Conservation (phyloP, 1,140 invertebrate species). For the Drosophila saltans region DNA sequence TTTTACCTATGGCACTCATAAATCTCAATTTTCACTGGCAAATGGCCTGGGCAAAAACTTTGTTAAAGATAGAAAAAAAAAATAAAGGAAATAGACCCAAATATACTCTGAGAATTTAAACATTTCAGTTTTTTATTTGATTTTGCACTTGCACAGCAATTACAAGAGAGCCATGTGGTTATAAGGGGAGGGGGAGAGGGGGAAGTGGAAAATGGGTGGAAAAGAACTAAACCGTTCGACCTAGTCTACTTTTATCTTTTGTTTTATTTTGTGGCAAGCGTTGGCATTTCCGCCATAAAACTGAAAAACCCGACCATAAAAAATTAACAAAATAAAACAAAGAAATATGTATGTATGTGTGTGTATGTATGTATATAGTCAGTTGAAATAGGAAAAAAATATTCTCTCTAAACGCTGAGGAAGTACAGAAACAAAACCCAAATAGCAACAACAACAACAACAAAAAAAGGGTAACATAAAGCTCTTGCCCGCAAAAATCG, state of each 20-base stretch:
- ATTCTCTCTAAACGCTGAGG: constrained; percentile 58
- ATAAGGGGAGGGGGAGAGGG: neutral
- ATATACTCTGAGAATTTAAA: constrained; percentile 47
- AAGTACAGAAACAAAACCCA: constrained; percentile 25
- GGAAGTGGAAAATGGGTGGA: neutral
- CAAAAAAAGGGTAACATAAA: constrained; percentile 43
- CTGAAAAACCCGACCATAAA: constrained; percentile 65
- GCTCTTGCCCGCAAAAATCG: constrained; percentile 61
- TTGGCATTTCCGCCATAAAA: constrained; percentile 77
- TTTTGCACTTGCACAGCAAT: constrained; percentile 65
- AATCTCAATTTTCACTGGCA: constrained; percentile 59
- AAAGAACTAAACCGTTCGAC: constrained; percentile 63
- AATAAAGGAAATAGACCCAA: neutral
- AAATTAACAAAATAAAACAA: constrained; percentile 72
- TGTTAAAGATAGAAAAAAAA: constrained; percentile 16
- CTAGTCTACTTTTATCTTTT: constrained; percentile 77
- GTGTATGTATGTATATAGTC: neutral
- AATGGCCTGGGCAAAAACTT: constrained; percentile 61
- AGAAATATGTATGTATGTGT: constrained; percentile 22
- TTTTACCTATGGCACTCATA: constrained; percentile 41
- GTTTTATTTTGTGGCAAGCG: constrained; percentile 79
- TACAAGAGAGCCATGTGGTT: constrained; percentile 40
- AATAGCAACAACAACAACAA: constrained; percentile 7
- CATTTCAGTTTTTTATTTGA: constrained; percentile 44
- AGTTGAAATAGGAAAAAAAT: constrained; percentile 54